These are phyloP conservation scores for Scrobipalpa costella DNA, from an alignment of 2,888 invertebrate species.

Conservation along the genomic window DNA sequence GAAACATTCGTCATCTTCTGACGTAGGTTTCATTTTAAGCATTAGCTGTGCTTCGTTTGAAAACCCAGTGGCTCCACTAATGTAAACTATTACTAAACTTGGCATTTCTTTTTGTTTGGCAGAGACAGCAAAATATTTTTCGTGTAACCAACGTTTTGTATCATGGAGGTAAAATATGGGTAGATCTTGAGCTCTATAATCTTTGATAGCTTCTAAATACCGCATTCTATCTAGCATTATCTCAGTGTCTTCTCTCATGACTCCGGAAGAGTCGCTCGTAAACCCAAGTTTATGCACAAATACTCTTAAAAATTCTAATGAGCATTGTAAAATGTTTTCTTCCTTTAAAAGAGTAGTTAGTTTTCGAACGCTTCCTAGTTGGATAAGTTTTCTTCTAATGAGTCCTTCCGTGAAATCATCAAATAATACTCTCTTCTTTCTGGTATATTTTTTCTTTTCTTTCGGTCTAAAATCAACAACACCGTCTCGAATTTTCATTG, in stretches of 20 bases:
- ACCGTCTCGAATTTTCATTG: slow-evolving; percentile 12
- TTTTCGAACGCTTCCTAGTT: slow-evolving; percentile 25
- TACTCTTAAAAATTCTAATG: slow-evolving; percentile 27
- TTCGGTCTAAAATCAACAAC: neutral
- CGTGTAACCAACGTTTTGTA: slow-evolving; percentile 16
- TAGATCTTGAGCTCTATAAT: slow-evolving; percentile 16
- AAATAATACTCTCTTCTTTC: slow-evolving; percentile 27
- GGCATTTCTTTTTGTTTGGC: slow-evolving; percentile 1
- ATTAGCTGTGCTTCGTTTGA: slow-evolving; percentile 8
- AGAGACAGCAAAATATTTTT: neutral
- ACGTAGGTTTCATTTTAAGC: neutral
- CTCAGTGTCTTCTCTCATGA: slow-evolving; percentile 11
- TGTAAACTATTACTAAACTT: slow-evolving; percentile 15
- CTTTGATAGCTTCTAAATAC: slow-evolving; percentile 22
- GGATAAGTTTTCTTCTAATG: slow-evolving; percentile 28
- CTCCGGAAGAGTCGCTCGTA: slow-evolving; percentile 15
- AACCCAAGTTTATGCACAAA: slow-evolving; percentile 28
- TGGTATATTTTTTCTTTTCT: slow-evolving; percentile 18
- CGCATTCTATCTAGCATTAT: slow-evolving; percentile 7
- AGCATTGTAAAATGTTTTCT: slow-evolving; percentile 28
- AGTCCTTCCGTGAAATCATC: slow-evolving; percentile 25
- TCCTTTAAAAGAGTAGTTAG: slow-evolving; percentile 25
- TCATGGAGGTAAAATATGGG: slow-evolving; percentile 24
- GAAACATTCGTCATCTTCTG: neutral
- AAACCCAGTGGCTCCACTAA: slow-evolving; percentile 17